These are phyloP conservation scores for Daubentonia madagascariensis DNA, from an alignment of 2,113 vertebrate species.

Conservation along the genomic window DNA sequence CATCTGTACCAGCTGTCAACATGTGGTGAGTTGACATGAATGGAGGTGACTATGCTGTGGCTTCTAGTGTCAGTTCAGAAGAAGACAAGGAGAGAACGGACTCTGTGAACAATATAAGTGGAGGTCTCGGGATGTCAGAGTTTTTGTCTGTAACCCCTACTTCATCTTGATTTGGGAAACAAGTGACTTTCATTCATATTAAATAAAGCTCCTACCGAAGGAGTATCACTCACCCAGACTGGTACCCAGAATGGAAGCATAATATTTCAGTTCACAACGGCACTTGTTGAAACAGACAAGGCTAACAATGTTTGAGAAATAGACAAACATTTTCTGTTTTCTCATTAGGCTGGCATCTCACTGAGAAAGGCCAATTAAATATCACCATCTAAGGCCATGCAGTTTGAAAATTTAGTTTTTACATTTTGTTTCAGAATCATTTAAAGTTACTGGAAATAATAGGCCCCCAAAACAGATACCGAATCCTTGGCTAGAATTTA, in stretches of 20 bases:
- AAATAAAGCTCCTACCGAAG: neutral
- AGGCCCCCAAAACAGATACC: neutral
- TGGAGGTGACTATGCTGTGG: accelerated
- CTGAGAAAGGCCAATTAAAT: slow-evolving; percentile 43
- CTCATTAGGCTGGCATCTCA: slow-evolving; percentile 43
- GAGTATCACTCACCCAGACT: neutral
- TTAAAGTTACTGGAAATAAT: neutral
- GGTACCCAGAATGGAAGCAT: neutral
- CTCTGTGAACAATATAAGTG: neutral
- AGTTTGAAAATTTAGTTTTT: slow-evolving; percentile 37
- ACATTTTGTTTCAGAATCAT: slow-evolving; percentile 24
- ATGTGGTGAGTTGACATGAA: neutral
- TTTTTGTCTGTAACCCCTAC: neutral
- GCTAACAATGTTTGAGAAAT: slow-evolving; percentile 52
- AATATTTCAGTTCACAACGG: neutral
- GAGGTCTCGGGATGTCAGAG: neutral
- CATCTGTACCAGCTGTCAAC: neutral
- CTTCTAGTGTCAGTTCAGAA: neutral
- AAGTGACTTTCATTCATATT: neutral
- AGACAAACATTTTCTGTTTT: slow-evolving; percentile 7
- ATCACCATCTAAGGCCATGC: neutral
- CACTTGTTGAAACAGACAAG: slow-evolving; percentile 22
- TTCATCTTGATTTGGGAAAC: neutral
- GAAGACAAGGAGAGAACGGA: neutral
- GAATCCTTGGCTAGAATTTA: neutral